Evolutionary conservation across 2,888 invertebrate genomes (phyloP).

Genomic region (Xylophagus ater): DNA sequence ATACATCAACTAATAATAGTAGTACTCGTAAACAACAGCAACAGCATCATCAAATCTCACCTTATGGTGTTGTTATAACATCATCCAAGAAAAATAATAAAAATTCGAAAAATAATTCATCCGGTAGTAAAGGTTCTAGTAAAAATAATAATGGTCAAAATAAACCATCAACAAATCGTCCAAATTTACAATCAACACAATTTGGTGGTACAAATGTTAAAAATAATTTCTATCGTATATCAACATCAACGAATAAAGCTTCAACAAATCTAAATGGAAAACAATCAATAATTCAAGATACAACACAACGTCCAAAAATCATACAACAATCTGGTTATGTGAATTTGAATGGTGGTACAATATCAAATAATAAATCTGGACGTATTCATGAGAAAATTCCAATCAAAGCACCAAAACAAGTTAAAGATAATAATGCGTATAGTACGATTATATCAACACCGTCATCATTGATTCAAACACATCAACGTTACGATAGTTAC

Average conservation of each 20-base stretch:
- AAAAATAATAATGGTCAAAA: slow-evolving; percentile 17
- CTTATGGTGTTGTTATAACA: slow-evolving; percentile 29
- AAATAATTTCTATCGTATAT: slow-evolving; percentile 35
- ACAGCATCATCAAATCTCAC: slow-evolving; percentile 32
- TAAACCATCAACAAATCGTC: slow-evolving; percentile 9
- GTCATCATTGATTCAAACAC: neutral
- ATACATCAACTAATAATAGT: slow-evolving; percentile 1
- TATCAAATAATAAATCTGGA: too few relatives aligned
- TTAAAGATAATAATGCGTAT: slow-evolving; percentile 28
- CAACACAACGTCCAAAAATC: slow-evolving; percentile 13
- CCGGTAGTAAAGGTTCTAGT: slow-evolving; percentile 22
- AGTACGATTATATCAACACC: neutral
- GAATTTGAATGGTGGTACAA: slow-evolving; percentile 8
- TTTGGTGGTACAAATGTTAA: slow-evolving; percentile 19
- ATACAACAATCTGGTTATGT: slow-evolving; percentile 12
- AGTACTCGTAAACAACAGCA: slow-evolving; percentile 22
- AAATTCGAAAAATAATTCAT: slow-evolving; percentile 18
- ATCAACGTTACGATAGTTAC: slow-evolving; percentile 11
- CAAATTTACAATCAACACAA: slow-evolving; percentile 6
- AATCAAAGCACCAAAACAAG: slow-evolving; percentile 36
- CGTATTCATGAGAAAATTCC: slow-evolving; percentile 26
- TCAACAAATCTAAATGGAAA: slow-evolving; percentile 8
- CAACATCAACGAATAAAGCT: slow-evolving; percentile 20
- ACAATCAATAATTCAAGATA: slow-evolving; percentile 1
- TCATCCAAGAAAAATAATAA: slow-evolving; percentile 22